Evolutionary conservation across 2,888 invertebrate species (phyloP), one percentile per base, ranked within the genome.

Genomic region (Conistra vaccinii): DNA sequence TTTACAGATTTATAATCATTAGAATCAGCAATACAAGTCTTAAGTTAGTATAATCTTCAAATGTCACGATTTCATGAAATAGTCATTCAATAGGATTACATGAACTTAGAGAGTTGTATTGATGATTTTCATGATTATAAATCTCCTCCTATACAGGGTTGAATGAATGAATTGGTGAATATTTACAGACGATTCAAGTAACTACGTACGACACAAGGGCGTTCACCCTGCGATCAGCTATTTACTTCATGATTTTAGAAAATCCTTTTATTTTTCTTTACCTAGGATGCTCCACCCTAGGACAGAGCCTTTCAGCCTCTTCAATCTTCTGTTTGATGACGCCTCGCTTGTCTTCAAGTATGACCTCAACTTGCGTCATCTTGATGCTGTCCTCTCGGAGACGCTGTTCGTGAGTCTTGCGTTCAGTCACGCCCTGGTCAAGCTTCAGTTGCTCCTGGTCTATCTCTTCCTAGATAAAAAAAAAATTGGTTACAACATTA

Each of bases 241-340:
- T 12, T 63, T 12, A 69, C 2, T 29, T 29, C 17, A 23, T 3
- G 23, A 26, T 20, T 26, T 26, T 12, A 67, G n/a, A 7, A 45
- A 45, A 7, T 12, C 0, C 2, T 63, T 32, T 9, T 20, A 1
- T 32, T 26, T 7, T 3, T 17, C 29, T 80, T 79, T 87, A 97
- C 97, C 97, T 96, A 0, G 96, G 92, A 12, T 96, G 94, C 0
- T 95, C 89, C 9, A 97, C 92, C 83, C 97, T 93, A 1, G 94
- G 91, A 48, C 97, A 97, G 23, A 96, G 88, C 55, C 86, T 89
- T 62, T 91, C 89, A 0, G 97, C 97, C 68, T 95, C 93, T 14
- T 88, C 85, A 6, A 92, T 87, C 78, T 94, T 93, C 82, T 90
- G 87, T 1, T 85, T 78, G 9, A 95, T 90, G 48, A 91, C 84